Evolutionary conservation across 2,797 vertebrate species (phyloP).

Genomic region (Erpetoichthys calabaricus): DNA sequence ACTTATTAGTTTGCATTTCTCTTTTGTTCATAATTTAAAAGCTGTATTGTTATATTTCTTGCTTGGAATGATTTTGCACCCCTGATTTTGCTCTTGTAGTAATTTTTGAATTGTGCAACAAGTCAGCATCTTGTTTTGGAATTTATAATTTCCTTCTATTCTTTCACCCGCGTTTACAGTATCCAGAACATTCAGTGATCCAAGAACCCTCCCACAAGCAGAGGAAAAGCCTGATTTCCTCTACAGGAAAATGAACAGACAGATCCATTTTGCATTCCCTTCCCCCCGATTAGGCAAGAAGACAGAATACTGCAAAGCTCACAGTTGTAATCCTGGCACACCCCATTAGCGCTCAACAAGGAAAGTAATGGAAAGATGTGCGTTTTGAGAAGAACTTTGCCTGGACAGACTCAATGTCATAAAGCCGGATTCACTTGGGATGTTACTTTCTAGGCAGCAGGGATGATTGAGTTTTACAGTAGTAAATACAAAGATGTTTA

Average conservation of each 20-base stretch:
- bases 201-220: slow-evolving; percentile 20
- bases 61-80: no score
- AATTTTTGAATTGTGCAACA: no score
- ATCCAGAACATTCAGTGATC: slow-evolving; percentile 19
- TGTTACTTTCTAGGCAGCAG: no score
- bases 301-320: neutral
- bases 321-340: neutral
- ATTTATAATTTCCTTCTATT: slow-evolving; percentile 1
- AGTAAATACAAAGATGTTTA: no score
- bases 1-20: no score
- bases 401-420: no score
- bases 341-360: neutral
- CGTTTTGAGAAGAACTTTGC: neutral
- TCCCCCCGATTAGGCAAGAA: neutral
- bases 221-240: slow-evolving; percentile 18
- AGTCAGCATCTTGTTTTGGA: no score
- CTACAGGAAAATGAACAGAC: slow-evolving; percentile 17
- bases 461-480: no score
- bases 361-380: slow-evolving; percentile 4
- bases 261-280: slow-evolving; percentile 1
- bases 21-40: no score
- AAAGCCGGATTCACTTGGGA: no score
- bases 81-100: no score
- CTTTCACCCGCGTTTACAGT: slow-evolving; percentile 14
- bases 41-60: no score